Conservation (phyloP, 2,888 invertebrate genomes). For the Drosophila putrida region DNA sequence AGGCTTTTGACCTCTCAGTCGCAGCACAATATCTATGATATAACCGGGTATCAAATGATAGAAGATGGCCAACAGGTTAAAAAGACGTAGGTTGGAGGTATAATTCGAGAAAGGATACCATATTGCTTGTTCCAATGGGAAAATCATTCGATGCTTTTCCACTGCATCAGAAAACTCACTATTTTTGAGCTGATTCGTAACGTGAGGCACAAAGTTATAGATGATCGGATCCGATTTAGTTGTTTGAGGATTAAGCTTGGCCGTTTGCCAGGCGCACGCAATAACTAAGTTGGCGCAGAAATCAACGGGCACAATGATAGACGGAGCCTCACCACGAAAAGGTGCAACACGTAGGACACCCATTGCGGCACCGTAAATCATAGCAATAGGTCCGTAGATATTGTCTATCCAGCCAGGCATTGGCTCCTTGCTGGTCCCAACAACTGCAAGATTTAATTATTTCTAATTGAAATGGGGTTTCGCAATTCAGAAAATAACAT, state of each 20-base stretch:
- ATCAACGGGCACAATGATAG: constrained; percentile 86
- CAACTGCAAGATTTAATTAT: constrained; percentile 29
- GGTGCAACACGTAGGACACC: constrained; percentile 87
- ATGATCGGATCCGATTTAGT: constrained; percentile 51
- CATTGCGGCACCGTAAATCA: constrained; percentile 86
- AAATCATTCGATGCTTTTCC: constrained; percentile 42
- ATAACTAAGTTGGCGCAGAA: constrained; percentile 85
- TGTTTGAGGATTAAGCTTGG: constrained; percentile 41
- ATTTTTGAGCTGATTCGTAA: constrained; percentile 93
- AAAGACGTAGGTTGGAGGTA: constrained; percentile 83
- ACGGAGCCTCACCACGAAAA: constrained; percentile 71
- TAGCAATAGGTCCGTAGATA: constrained; percentile 87
- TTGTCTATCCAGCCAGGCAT: constrained; percentile 90
- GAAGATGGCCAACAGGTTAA: constrained; percentile 86
- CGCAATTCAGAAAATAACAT: neutral
- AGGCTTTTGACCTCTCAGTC: constrained; percentile 64
- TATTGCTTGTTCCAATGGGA: constrained; percentile 88
- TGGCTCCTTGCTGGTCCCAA: constrained; percentile 86
- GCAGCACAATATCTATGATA: constrained; percentile 86
- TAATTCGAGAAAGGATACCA: constrained; percentile 88
- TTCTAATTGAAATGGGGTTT: neutral
- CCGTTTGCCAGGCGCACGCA: constrained; percentile 85
- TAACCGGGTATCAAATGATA: constrained; percentile 89
- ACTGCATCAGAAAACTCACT: constrained; percentile 86
- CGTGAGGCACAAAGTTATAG: constrained; percentile 94